phyloP scores from a whole-genome alignment of 2,888 invertebrate genomes.

The Geophilus truncorum region DNA sequence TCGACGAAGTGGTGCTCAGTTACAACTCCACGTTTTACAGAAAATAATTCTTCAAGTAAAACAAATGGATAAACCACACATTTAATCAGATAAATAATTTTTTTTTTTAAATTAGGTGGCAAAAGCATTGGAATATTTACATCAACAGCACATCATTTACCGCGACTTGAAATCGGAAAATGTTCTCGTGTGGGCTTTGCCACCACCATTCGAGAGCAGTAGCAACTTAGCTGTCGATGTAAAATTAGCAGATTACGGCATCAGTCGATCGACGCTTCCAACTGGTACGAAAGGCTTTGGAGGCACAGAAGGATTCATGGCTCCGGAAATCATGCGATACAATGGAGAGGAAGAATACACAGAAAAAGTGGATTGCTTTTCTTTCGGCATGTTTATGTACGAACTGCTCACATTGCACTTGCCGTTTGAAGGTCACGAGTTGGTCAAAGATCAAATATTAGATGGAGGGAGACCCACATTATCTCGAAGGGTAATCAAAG shows the following conservation, averaged over 20 bases:
- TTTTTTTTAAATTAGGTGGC: slow-evolving; percentile 58
- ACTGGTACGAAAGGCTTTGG: slow-evolving; percentile 96
- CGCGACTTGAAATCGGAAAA: slow-evolving; percentile 93
- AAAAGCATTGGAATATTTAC: slow-evolving; percentile 90
- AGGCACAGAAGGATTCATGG: slow-evolving; percentile 99
- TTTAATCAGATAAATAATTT: too few species aligned
- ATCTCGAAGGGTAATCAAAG: slow-evolving; percentile 63
- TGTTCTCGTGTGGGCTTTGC: slow-evolving; percentile 96
- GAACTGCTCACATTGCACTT: slow-evolving; percentile 87
- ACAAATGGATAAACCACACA: too few species aligned
- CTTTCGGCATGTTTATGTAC: slow-evolving; percentile 97
- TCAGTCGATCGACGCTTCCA: slow-evolving; percentile 78
- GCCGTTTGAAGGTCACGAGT: slow-evolving; percentile 94
- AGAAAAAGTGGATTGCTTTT: slow-evolving; percentile 98
- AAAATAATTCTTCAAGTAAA: slow-evolving; percentile 73
- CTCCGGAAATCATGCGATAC: slow-evolving; percentile 95
- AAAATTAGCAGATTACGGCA: slow-evolving; percentile 96
- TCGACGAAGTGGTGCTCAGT: slow-evolving; percentile 72
- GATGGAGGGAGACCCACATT: slow-evolving; percentile 90
- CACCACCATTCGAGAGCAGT: slow-evolving; percentile 62
- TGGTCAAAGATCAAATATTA: slow-evolving; percentile 91
- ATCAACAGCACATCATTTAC: slow-evolving; percentile 88
- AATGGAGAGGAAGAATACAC: slow-evolving; percentile 99
- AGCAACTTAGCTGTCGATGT: slow-evolving; percentile 60
- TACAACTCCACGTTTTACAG: slow-evolving; percentile 74